Percentiles rank a stretch among this genome's conserved stretches.
phyloP scores from a whole-genome alignment of 2,888 invertebrate genomes.

The Conops quadrifasciatus region DNA sequence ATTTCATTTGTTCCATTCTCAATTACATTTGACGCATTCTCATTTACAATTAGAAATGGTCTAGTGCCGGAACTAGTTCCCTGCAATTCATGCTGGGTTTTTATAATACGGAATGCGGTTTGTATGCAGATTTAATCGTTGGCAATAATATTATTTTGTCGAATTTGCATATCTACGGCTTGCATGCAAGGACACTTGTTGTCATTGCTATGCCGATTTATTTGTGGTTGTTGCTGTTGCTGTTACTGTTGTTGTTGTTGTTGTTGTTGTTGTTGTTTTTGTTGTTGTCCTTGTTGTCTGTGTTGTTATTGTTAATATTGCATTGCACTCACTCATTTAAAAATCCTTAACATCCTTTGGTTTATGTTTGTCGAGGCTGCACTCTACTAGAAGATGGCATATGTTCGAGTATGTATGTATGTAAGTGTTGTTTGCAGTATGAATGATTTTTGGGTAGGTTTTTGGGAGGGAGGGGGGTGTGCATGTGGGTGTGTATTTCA shows the following conservation, averaged over 20 bases:
- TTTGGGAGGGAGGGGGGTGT: not conserved
- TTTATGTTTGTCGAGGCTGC: constrained; percentile 16
- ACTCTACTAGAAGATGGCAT: not conserved
- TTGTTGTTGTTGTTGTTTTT: constrained; percentile 22
- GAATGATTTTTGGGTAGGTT: not conserved
- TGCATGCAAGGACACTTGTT: constrained; percentile 46
- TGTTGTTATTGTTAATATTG: not conserved
- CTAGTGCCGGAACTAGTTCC: too few species aligned
- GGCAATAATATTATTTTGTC: constrained; percentile 47
- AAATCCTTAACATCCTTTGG: constrained; percentile 23
- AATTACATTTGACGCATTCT: too few species aligned
- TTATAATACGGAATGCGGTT: not conserved
- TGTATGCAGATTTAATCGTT: constrained; percentile 44
- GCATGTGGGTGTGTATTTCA: not conserved
- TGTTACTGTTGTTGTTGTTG: constrained; percentile 25
- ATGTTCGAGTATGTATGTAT: too few species aligned
- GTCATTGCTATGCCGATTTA: constrained; percentile 29
- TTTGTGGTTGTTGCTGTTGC: constrained; percentile 24
- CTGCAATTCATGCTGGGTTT: too few species aligned
- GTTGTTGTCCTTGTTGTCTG: constrained; percentile 15
- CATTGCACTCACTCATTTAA: constrained; percentile 27
- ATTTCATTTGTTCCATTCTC: too few species aligned
- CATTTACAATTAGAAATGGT: too few species aligned
- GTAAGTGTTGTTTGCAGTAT: too few species aligned
- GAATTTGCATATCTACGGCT: constrained; percentile 45